Evolutionary conservation across 2,888 invertebrate genomes (phyloP).

Genomic region (Eueremaeus valkanovi): DNA sequence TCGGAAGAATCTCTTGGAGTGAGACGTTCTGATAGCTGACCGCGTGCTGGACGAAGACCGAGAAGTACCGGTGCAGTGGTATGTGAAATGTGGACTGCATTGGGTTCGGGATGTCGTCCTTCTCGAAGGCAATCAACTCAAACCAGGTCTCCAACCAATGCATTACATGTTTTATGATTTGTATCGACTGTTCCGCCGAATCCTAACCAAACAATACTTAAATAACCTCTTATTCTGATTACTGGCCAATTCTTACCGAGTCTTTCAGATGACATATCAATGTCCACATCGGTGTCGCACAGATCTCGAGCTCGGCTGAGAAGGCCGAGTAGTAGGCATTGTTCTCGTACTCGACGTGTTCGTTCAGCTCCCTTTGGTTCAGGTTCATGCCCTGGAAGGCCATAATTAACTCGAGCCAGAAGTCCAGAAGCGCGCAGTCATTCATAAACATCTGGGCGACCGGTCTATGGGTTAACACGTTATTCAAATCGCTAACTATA

Average conservation of each 20-base stretch:
- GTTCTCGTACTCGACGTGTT: constrained; percentile 94
- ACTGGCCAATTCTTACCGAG: not conserved
- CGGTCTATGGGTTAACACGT: constrained; percentile 85
- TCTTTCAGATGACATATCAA: constrained; percentile 78
- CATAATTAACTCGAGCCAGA: constrained; percentile 92
- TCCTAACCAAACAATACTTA: not conserved
- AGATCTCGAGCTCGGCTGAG: constrained; percentile 93
- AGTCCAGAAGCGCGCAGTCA: constrained; percentile 75
- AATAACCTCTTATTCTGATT: not conserved
- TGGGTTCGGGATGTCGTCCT: constrained; percentile 56
- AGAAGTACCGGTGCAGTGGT: constrained; percentile 90
- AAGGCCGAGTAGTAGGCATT: constrained; percentile 97
- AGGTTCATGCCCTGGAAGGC: constrained; percentile 98
- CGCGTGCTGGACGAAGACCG: constrained; percentile 78
- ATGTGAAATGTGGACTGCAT: constrained; percentile 89
- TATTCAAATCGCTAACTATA: constrained; percentile 91
- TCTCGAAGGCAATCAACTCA: constrained; percentile 68
- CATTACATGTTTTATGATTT: constrained; percentile 63
- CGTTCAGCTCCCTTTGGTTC: constrained; percentile 80
- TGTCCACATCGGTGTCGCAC: constrained; percentile 97
- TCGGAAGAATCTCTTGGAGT: constrained; percentile 73
- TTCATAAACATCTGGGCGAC: constrained; percentile 85
- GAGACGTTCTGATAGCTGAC: constrained; percentile 67
- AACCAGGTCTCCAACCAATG: constrained; percentile 76
- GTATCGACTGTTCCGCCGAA: constrained; percentile 55